Base-by-base conservation (phyloP, 2,888 invertebrate species). In the Halocaridina rubra region DNA sequence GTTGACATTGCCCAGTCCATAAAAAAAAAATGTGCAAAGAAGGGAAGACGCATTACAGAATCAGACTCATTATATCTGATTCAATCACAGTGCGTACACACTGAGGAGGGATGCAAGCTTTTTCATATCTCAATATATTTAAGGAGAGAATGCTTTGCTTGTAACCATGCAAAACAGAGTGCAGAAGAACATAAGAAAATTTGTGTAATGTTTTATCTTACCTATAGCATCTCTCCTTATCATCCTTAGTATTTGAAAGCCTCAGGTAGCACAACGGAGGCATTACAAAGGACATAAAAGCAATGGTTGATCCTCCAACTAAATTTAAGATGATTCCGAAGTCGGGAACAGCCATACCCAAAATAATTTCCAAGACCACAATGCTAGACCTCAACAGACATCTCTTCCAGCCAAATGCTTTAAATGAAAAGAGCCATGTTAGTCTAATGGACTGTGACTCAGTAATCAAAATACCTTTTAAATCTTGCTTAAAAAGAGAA, bases 311-410 rank as follows among this genome's bases (percentile, higher is more conserved):
- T 24, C 94, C 94, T 0, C 95, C 95, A 5, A 95, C 92, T 78
- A 95, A 91, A 10, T 94, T 92, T 84, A 95, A 91, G 88, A 95
- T 93, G 86, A 94, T 93, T 88, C 94, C 93, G 91, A 95, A 95
- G 81, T 93, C 92, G 0, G 95, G 95, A 46, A 95, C 91, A 32
- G 93, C 93, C 91, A 94, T 94, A 0, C 94, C 94, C 78, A 94
- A 91, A 90, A 94, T 93, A 79, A 95, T 90, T 89, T 94, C 93
- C 0, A 92, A 90, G 0, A 92, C 89, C 90, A 95, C 92, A 84
- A 94, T 92, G 0, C 92, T 90, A 0, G 93, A 91, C 24, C 95
- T 92, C 3, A 93, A 91, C 0, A 92, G 87, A 89, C 93, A 92
- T 81, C 94, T 91, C 90, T 93, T 93, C 89, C 93, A 92, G 46